Evolutionary conservation across 2,888 invertebrate genomes (phyloP), one percentile per base, ranked within the genome.

Genomic region (Prosapia bicincta): DNA sequence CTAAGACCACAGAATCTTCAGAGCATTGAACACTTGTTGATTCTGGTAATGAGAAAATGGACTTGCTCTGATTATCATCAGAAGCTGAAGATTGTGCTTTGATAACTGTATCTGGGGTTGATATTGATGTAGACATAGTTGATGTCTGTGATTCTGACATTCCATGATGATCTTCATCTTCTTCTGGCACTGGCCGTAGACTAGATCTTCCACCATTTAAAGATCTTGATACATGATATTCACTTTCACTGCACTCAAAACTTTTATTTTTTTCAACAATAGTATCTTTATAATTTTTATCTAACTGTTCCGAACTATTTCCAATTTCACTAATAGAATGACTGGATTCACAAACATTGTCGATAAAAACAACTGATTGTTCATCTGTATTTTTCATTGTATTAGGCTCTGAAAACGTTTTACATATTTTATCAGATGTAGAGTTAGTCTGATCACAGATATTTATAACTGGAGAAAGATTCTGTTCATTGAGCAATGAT

Each of bases 131-230:
- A 81, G 91, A 91, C 76, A 89, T 88, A 84, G 89, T 90, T 76
- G 90, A 90, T 79, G 90, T 90, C 82, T 89, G 86, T 15, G 90
- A 90, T 85, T 90, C 90, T 84, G 89, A 89, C 86, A 89, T 88
- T 10, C 72, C 65, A 23, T 69, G 69, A 65, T 72, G 72, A 3
- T 87, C 86, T 81, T 90, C 90, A 82, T 90, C 90, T 80, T 90
- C 90, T 83, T 90, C 90, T 13, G 88, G 88, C 75, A 90, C 90
- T 75, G 90, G 88, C 70, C 88, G 87, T 78, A 90, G 84, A 78
- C 87, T 83, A 6, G 83, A 82, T 81, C 81, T 82, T 26, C 76
- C 73, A 54, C 79, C 79, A 25, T 71, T 71, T 28, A 71, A 71
- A n/a, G 67, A 71, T 65, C 78, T 79, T 13, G 71, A 23, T 24